phyloP scores from a whole-genome alignment of 2,113 vertebrate genomes.

The Oncorhynchus gorbuscha region DNA sequence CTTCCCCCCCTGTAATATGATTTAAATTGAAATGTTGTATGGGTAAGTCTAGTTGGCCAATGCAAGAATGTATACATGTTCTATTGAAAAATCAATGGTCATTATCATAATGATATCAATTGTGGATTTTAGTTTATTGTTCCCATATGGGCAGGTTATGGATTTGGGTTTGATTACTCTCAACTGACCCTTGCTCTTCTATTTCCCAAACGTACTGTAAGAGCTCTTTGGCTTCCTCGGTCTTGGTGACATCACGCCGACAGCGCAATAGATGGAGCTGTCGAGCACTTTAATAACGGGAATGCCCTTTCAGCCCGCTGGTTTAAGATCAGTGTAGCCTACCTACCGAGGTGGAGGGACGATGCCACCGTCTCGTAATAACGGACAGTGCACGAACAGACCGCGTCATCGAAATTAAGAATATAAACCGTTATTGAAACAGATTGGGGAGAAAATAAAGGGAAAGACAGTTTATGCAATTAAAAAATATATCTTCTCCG shows the following conservation, averaged over 20 bases:
- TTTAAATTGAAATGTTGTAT: too few relatives aligned
- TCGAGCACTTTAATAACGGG: constrained; percentile 50
- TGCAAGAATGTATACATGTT: too few relatives aligned
- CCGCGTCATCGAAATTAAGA: constrained; percentile 5
- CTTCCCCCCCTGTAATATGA: too few relatives aligned
- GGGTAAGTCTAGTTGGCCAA: too few relatives aligned
- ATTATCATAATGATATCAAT: too few relatives aligned
- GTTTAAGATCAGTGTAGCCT: constrained; percentile 17
- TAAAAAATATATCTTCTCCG: not conserved
- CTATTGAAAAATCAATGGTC: too few relatives aligned
- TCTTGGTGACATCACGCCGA: constrained; percentile 61
- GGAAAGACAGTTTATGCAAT: not conserved
- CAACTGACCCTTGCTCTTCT: not conserved
- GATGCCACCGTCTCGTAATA: constrained; percentile 19
- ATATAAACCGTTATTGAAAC: not conserved
- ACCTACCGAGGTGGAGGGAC: constrained; percentile 35
- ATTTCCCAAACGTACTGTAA: not conserved
- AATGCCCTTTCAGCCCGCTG: constrained; percentile 23
- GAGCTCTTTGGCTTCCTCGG: not conserved
- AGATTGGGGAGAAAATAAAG: not conserved
- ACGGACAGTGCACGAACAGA: constrained; percentile 10
- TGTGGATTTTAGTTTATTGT: too few relatives aligned
- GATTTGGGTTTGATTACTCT: too few relatives aligned
- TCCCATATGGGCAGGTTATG: too few relatives aligned
- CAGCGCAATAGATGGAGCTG: constrained; percentile 74